These are phyloP conservation scores for Psilanteris sp. DNA, from an alignment of 1,140 invertebrate genomes.

Conservation along the genomic window DNA sequence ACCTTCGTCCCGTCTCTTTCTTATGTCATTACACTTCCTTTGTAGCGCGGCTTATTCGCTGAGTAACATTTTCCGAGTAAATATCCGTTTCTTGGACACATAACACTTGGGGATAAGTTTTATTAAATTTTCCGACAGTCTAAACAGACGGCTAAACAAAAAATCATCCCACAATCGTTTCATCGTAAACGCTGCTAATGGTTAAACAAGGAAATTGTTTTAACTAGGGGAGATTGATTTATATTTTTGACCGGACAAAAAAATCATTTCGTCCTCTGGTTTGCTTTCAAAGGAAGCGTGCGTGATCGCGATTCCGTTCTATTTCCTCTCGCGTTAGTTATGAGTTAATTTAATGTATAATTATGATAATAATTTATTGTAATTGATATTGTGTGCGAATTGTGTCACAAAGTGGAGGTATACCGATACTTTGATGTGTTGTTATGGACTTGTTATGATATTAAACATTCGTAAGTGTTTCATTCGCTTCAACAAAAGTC, in stretches of 20 bases:
- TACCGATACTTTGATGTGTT: too few species aligned
- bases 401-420: constrained; percentile 1
- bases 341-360: too few species aligned
- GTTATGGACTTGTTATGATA: not conserved
- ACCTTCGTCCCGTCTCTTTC: constrained; percentile 50
- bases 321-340: too few species aligned
- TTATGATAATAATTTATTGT: too few species aligned
- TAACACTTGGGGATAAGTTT: constrained; percentile 57
- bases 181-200: constrained; percentile 35
- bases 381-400: constrained; percentile 16
- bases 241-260: too few species aligned
- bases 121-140: constrained; percentile 56
- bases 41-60: constrained; percentile 23
- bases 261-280: too few species aligned
- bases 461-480: constrained; percentile 8
- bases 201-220: constrained; percentile 15
- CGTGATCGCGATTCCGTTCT: too few species aligned
- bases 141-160: constrained; percentile 24
- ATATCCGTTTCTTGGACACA: constrained; percentile 60
- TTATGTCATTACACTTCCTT: constrained; percentile 57
- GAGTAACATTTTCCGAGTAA: constrained; percentile 60
- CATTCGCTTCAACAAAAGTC: constrained; percentile 3
- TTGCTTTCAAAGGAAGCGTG: too few species aligned
- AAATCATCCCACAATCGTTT: constrained; percentile 37
- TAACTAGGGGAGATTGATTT: constrained; percentile 14